Evolutionary conservation across 2,888 invertebrate genomes (phyloP).

Genomic region (Zele albiditarsus): DNA sequence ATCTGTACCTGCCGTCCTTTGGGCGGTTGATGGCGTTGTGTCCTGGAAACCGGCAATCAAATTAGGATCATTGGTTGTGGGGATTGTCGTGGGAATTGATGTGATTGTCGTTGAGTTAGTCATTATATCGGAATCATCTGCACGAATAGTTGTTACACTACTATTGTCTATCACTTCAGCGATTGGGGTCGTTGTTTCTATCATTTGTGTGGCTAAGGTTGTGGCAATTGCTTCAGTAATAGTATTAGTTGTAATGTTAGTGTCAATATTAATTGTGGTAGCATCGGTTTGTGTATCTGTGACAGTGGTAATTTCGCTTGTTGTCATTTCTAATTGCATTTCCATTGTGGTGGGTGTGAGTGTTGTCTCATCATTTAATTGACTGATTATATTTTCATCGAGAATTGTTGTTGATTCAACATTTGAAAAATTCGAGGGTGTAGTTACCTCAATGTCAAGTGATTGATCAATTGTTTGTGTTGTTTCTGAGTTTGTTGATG

Average conservation of each 20-base stretch:
- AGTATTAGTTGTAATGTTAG: conserved; percentile 54
- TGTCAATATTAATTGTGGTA: conserved; percentile 41
- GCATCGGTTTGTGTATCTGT: conserved; percentile 21
- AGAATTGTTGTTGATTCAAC: conserved; percentile 24
- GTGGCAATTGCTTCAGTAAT: conserved; percentile 48
- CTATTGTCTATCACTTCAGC: not conserved
- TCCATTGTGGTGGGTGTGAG: conserved; percentile 37
- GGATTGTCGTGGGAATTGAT: conserved; percentile 54
- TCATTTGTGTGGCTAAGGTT: conserved; percentile 17
- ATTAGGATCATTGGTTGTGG: conserved; percentile 63
- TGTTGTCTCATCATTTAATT: conserved; percentile 41
- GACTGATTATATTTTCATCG: conserved; percentile 24
- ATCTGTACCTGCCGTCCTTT: conserved; percentile 70
- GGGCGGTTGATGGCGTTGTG: conserved; percentile 69
- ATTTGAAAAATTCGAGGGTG: not conserved
- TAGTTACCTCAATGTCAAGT: not conserved
- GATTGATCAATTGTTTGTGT: conserved; percentile 14
- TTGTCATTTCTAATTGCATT: not conserved
- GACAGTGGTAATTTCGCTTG: conserved; percentile 18
- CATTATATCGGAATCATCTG: conserved; percentile 46
- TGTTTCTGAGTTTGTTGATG: not conserved
- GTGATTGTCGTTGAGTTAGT: conserved; percentile 50
- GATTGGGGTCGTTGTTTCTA: not conserved
- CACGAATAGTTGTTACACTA: conserved; percentile 39
- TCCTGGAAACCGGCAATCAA: conserved; percentile 71